Evolutionary conservation across 2,888 invertebrate species (phyloP), one percentile per base, ranked within the genome.

Genomic region (Theretra japonica): DNA sequence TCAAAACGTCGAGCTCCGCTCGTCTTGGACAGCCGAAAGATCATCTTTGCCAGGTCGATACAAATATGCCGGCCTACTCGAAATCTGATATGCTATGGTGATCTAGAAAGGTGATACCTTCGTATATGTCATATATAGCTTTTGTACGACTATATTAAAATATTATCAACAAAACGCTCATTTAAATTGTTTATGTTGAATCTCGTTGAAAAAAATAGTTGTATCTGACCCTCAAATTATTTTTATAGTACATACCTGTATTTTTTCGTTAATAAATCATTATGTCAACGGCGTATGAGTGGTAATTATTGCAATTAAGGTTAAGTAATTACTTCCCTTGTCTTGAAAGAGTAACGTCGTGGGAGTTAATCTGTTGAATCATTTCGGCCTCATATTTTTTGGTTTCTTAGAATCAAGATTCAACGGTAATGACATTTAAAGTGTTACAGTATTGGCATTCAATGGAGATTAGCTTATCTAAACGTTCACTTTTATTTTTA

Each of bases 281-380:
- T 88, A 89, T 87, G 91, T 90, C 89, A 88, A 86, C 88, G 83
- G 80, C 76, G 75, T 72, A 75, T 59, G 76, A 76, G 75, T 75
- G 82, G 88, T 92, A 91, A 93, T 93, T 93, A 93, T 88, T 87
- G 90, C 87, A 93, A 93, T 94, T 94, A 92, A 85, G 92, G 93
- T 88, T 93, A 92, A 93, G 86, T 87, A 90, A 90, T 82, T 78
- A 79, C 83, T 84, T 86, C 86, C 89, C 92, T 92, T 93, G 92
- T 92, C 89, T 79, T 76, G 70, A 57, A 79, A 83, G 85, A 85
- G 53, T 53, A 41, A 84, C 85, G 86, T 86, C 87, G 91, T 90
- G 90, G 84, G 72, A 72, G 72, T 65, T 33, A 56, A 70, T 71
- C 57, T 23, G 68, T 77, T 80, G 73, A 77, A 76, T 77, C 75